Percentiles rank a stretch among this genome's conserved stretches.
phyloP scores from a whole-genome alignment of 1,140 invertebrate species.

The Pogonognathellus flavescens region DNA sequence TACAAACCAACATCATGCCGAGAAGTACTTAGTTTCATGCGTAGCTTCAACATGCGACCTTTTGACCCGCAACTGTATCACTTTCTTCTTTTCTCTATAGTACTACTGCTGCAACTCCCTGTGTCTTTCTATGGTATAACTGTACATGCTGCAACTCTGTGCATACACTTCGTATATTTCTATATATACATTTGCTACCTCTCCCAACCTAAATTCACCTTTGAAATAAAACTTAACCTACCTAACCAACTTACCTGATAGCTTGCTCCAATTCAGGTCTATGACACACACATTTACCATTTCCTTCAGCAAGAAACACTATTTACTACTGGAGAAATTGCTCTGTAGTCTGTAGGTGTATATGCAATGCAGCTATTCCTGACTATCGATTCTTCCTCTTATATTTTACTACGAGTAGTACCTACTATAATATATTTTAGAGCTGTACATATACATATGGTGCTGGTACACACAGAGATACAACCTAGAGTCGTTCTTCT shows the following conservation, averaged over 20 bases:
- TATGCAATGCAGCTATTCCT: constrained; percentile 32
- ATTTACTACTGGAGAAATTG: too few relatives aligned
- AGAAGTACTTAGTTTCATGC: neutral
- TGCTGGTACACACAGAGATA: too few relatives aligned
- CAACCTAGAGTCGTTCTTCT: too few relatives aligned
- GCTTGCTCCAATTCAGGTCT: neutral
- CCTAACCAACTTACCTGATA: constrained; percentile 2
- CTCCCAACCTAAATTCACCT: constrained; percentile 8
- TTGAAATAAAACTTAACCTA: neutral
- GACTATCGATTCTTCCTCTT: constrained; percentile 24
- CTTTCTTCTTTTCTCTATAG: too few relatives aligned
- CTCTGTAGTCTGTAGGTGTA: neutral
- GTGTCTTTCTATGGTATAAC: too few relatives aligned
- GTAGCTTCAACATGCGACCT: constrained; percentile 9
- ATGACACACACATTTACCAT: neutral
- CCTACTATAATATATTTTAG: neutral
- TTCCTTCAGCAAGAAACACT: too few relatives aligned
- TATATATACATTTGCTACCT: neutral
- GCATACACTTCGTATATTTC: neutral
- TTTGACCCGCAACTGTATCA: constrained; percentile 15
- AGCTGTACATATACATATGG: too few relatives aligned
- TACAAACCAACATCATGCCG: neutral
- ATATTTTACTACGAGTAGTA: neutral
- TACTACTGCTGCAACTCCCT: too few relatives aligned
- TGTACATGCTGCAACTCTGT: neutral